Conservation (phyloP, 2,113 vertebrate genomes). For the Spilogale gracilis region DNA sequence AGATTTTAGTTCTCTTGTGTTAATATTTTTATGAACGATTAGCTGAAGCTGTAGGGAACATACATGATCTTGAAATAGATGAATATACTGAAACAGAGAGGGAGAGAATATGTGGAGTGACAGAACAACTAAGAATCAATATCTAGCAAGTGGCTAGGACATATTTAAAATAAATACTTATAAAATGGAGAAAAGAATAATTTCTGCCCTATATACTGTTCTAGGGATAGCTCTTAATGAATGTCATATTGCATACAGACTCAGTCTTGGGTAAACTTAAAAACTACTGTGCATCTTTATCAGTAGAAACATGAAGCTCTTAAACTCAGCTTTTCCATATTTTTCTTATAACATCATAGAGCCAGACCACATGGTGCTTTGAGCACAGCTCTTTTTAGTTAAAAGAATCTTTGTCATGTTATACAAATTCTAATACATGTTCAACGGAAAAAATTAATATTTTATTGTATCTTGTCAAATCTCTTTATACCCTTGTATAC, state of each 20-base stretch:
- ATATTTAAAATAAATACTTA: conserved; percentile 33
- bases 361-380: background rate
- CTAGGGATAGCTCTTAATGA: background rate
- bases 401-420: background rate
- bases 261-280: conserved; percentile 14
- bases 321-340: background rate
- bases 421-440: background rate
- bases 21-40: conserved; percentile 21
- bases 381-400: background rate
- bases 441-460: background rate
- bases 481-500: background rate
- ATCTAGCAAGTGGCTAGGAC: background rate
- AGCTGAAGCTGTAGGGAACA: background rate
- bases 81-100: background rate
- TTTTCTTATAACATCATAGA: background rate
- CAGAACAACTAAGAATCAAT: background rate
- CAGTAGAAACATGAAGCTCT: background rate
- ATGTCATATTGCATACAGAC: background rate
- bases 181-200: background rate
- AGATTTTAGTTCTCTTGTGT: background rate
- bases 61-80: background rate
- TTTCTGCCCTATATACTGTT: background rate
- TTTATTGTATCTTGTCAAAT: background rate
- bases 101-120: background rate
- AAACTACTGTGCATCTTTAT: background rate